These are phyloP conservation scores for Hedychridium roseum DNA, from an alignment of 2,888 invertebrate genomes.

Conservation along the genomic window DNA sequence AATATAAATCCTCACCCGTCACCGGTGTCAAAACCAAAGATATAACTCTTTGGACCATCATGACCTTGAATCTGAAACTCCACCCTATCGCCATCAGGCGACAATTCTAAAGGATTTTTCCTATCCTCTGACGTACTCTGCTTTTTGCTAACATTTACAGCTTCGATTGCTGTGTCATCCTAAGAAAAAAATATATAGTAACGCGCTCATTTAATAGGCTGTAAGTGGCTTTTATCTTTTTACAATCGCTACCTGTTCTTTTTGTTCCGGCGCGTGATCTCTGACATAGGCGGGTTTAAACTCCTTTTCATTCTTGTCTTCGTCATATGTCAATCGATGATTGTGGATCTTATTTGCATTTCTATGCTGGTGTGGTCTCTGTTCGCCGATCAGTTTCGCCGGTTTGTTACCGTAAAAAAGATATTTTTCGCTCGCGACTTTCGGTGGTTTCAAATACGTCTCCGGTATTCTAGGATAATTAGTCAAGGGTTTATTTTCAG, in stretches of 20 bases:
- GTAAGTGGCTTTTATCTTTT: too few relatives aligned
- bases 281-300: constrained; percentile 33
- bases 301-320: constrained; percentile 14
- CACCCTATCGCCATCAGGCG: constrained; percentile 66
- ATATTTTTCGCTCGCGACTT: constrained; percentile 11
- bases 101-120: constrained; percentile 25
- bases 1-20: constrained; percentile 72
- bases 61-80: constrained; percentile 85
- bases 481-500: background rate
- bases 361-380: constrained; percentile 20
- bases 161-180: background rate
- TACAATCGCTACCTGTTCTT: constrained; percentile 6
- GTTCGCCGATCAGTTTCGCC: too few relatives aligned
- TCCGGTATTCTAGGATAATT: constrained; percentile 21
- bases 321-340: constrained; percentile 16
- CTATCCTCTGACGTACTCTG: background rate
- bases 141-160: background rate
- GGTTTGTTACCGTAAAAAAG: constrained; percentile 26
- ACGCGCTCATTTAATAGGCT: too few relatives aligned
- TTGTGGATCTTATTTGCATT: constrained; percentile 18
- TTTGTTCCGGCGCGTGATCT: constrained; percentile 44
- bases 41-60: constrained; percentile 82
- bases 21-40: constrained; percentile 86
- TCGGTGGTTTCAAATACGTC: constrained; percentile 31
- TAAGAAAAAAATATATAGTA: background rate